Evolutionary conservation across 2,797 vertebrate genomes (phyloP).

Genomic region (Gymnodraco acuticeps): DNA sequence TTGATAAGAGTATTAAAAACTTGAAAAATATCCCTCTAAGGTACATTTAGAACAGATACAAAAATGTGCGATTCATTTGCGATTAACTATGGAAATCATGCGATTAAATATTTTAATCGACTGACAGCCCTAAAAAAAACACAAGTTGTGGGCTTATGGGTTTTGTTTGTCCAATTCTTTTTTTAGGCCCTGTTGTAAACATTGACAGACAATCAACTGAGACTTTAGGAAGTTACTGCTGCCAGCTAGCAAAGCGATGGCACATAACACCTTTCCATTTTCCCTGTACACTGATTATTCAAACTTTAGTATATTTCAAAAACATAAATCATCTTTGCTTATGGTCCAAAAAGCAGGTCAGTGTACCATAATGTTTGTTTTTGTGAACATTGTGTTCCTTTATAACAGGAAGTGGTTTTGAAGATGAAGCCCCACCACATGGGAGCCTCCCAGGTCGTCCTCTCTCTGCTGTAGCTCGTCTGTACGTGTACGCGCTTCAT

Average conservation of each 20-base stretch:
- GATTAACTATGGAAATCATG: no score
- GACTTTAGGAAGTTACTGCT: no score
- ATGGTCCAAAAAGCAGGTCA: no score
- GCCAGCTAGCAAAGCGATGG: background rate
- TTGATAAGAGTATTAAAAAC: no score
- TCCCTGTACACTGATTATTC: background rate
- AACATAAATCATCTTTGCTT: background rate
- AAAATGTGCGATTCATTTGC: no score
- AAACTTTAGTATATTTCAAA: background rate
- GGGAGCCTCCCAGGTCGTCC: background rate
- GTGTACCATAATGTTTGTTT: background rate
- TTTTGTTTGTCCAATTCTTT: background rate
- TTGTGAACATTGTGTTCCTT: background rate
- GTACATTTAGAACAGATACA: no score
- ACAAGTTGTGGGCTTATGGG: background rate
- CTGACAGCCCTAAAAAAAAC: background rate
- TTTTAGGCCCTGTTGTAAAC: background rate
- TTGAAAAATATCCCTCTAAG: no score
- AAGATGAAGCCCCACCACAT: background rate
- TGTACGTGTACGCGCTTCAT: constrained; percentile 86
- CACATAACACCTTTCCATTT: background rate
- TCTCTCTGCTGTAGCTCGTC: constrained; percentile 70
- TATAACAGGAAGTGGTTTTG: constrained; percentile 44
- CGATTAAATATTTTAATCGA: no score
- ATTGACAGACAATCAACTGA: background rate